Base-by-base conservation (phyloP, 2,888 invertebrate species). In the Torymus aiolomorphi region DNA sequence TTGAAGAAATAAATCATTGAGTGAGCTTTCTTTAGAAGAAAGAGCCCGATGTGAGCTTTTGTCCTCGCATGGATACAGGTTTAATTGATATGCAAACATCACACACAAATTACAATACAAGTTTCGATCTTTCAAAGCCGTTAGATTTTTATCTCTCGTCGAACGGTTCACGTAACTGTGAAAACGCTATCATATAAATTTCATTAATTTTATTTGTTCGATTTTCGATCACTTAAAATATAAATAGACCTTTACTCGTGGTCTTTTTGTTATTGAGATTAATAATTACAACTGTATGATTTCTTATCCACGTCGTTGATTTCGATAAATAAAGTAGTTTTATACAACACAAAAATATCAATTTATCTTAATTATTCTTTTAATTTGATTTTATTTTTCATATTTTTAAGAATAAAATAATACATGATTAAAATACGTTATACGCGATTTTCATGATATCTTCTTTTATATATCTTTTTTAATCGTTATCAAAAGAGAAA, bases 141-240 rank as follows among this genome's bases (percentile, higher is more conserved):
- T 52, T 20, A 42, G 42, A 42, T 42, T 24, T 73, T 56, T 16
- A 67, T 54, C 5, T 42, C 52, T 74, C 69, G 56, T 24, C 59
- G 59, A 70, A 76, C 20, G 20, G 24, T 57, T 65, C 63, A 12
- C 72, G 62, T n/a, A 4, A 18, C 51, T 51, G 13, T 12, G 57
- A 83, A 83, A 83, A 84, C 81, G 82, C 80, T 72, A 84, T 83
- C 81, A 80, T 86, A 84, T 85, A 84, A 52, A 80, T 81, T 82
- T 81, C 31, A 18, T 52, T 78, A 57, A 59, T 59, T 73, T 20
- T 63, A 56, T 57, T 72, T 67, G 49, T 79, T 77, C 69, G 56
- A 72, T 78, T 42, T 65, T 65, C 59, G 65, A 20, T 80, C 65
- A 63, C 72, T 62, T 81, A 81, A 75, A 76, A 76, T 80, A 79